A percentile compares a stretch with the other conserved stretches of the same genome.
Conservation (phyloP, 2,113 vertebrate genomes). For the Aptenodytes forsteri region DNA sequence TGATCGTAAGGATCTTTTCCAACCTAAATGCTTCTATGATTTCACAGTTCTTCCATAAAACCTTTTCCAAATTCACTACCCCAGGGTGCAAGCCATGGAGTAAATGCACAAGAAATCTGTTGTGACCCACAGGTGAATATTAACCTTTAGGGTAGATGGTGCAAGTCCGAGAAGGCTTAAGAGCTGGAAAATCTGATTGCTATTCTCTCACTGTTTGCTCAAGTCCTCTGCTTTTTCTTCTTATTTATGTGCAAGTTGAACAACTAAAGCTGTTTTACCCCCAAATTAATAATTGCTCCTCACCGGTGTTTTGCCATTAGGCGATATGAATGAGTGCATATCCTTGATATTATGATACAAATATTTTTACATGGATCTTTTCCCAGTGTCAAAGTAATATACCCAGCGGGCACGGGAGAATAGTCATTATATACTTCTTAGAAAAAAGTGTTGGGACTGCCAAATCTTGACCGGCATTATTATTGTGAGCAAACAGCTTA, state of each 20-base stretch:
- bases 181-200: neutral
- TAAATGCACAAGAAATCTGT: neutral
- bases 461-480: constrained; percentile 46
- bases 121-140: neutral
- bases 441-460: constrained; percentile 40
- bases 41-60: neutral
- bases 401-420: neutral
- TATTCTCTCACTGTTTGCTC: neutral
- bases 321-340: neutral
- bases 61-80: neutral
- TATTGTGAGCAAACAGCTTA: constrained; percentile 38
- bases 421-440: constrained; percentile 29
- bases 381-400: constrained; percentile 31
- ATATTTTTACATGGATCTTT: constrained; percentile 1
- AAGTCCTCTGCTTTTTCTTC: neutral
- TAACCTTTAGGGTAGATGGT: neutral
- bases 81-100: neutral
- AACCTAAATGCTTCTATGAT: neutral
- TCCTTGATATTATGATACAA: neutral
- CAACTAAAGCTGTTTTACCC: neutral
- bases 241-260: neutral
- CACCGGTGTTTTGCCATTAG: neutral
- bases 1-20: neutral
- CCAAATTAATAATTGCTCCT: neutral
- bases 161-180: neutral